Base-by-base conservation (phyloP, 2,888 invertebrate species). In the Nymphalis c-album region DNA sequence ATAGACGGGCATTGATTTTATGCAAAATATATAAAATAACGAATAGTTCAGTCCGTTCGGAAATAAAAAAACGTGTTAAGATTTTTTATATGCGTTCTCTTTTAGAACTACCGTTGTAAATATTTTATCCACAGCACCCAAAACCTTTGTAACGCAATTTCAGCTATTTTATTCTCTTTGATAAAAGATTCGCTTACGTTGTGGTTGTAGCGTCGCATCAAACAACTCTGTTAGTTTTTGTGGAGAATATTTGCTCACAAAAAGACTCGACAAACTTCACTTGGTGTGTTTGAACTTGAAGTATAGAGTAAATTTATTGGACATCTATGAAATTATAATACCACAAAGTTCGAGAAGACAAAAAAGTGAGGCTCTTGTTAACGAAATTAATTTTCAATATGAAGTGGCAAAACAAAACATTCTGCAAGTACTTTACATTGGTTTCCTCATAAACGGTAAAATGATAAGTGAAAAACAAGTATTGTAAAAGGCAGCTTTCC, bases 391-490 rank as follows among this genome's bases (percentile, higher is more conserved):
- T 40, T 40, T 40, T 40, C 40, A 40, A 40, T 40, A 13, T 51
- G 1, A 4, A 1, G 16, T 26, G 16, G 22, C 26, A 53, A 53
- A 53, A 26, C 53, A 50, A 50, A 18, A 50, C n/a, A 53, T 26
- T 26, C 26, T 26, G 26, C 17, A 13, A 53, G 53, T 53, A 26
- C 53, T 26, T 26, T 53, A 26, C 53, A 53, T 17, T 31, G 26
- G 20, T 26, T 40, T 35, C 18, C 26, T 18, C 31, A 26, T 51
- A 60, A 67, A 48, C 46, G 17, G 46, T 57, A 48, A 58, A 58
- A 55, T 63, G 46, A 67, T 67, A 70, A 63, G 40, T 67, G 63
- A 58, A 69, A 63, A 67, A 64, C 63, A 59, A 61, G 51, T 67
- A 60, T 35, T 51, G 51, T 18, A 58, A 55, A 47, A 65, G 47